Evolutionary conservation across 2,888 invertebrate genomes (phyloP).

Genomic region (Lathronympha strigana): DNA sequence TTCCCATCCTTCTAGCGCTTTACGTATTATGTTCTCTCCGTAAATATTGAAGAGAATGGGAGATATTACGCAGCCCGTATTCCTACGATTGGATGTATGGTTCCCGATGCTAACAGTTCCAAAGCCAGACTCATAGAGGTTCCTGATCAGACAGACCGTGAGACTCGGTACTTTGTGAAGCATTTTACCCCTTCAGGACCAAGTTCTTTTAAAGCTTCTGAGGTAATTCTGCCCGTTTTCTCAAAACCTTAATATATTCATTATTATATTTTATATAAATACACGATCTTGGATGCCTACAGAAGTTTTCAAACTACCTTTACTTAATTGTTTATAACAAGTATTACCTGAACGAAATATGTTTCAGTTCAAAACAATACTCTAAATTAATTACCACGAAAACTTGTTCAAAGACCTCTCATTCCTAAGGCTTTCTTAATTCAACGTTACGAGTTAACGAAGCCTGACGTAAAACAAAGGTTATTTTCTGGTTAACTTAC

Average conservation of each 20-base stretch:
- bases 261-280: neutral
- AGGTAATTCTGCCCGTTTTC: neutral
- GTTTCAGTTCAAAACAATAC: slow-evolving; percentile 22
- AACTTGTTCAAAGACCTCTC: slow-evolving; percentile 26
- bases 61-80: no score
- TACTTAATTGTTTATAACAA: slow-evolving; percentile 6
- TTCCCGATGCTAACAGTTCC: no score
- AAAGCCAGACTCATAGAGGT: no score
- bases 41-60: no score
- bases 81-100: no score
- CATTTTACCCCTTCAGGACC: no score
- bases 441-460: neutral
- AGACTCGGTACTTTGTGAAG: no score
- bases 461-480: slow-evolving; percentile 14
- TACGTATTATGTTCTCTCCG: no score
- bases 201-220: no score
- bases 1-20: no score
- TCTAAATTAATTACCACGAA: slow-evolving; percentile 19
- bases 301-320: neutral
- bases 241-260: neutral
- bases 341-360: neutral
- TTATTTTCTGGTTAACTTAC: slow-evolving; percentile 12
- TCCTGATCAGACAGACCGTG: no score
- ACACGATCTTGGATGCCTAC: neutral
- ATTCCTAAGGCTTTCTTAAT: slow-evolving; percentile 17